Evolutionary conservation across 2,113 vertebrate species (phyloP).

Genomic region (Chamaea fasciata): DNA sequence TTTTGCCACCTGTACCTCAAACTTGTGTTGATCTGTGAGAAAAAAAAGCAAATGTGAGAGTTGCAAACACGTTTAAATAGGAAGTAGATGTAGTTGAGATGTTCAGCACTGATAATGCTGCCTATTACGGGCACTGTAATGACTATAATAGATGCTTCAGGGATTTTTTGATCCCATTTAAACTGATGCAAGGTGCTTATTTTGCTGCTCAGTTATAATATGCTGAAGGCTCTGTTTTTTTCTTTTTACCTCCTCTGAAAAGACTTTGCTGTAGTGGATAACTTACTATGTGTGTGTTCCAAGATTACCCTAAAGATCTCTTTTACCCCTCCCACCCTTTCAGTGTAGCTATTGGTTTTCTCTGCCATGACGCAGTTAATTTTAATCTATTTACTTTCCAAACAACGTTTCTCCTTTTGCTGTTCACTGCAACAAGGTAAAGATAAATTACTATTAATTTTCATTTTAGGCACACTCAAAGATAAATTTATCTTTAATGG

Average conservation of each 20-base stretch:
- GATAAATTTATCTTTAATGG: not conserved
- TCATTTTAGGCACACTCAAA: not conserved
- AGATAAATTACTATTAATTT: not conserved
- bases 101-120: not conserved
- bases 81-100: not conserved
- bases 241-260: not conserved
- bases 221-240: not conserved
- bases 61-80: not conserved
- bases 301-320: not conserved
- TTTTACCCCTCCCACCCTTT: fast-evolving
- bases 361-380: not conserved
- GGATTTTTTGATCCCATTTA: not conserved
- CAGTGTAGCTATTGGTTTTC: not conserved
- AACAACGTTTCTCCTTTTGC: not conserved
- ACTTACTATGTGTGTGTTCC: not conserved
- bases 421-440: not conserved
- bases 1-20: not conserved
- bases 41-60: not conserved
- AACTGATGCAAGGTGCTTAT: not conserved
- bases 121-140: not conserved
- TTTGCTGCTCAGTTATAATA: not conserved
- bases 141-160: not conserved
- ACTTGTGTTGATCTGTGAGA: not conserved
- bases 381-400: not conserved
- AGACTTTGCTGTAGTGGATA: not conserved